Conservation (phyloP, 2,888 invertebrate species). For the Chalcosyrphus nemorum region DNA sequence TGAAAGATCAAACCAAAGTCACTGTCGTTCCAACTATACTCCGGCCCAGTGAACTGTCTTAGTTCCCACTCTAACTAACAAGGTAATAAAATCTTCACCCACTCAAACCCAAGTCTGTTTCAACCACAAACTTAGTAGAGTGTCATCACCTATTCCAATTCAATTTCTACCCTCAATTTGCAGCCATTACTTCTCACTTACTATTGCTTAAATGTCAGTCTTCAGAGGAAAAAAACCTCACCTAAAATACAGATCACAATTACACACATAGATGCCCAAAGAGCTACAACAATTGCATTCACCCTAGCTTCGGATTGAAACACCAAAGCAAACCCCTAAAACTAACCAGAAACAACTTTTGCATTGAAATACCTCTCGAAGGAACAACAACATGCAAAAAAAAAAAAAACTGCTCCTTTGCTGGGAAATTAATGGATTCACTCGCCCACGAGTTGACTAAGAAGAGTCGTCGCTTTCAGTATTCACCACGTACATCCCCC, state of each 20-base stretch:
- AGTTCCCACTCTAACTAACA: no score
- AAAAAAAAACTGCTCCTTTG: conserved; percentile 15
- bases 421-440: conserved; percentile 39
- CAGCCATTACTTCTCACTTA: background rate
- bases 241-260: background rate
- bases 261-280: background rate
- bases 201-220: background rate
- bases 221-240: background rate
- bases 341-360: conserved; percentile 41
- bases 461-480: conserved; percentile 54
- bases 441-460: conserved; percentile 54
- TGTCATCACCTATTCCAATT: background rate
- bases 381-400: background rate
- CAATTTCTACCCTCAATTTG: background rate
- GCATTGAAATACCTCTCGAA: conserved; percentile 16
- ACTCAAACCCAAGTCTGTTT: background rate
- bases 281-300: conserved; percentile 6
- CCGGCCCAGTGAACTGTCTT: no score
- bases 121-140: background rate
- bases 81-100: background rate
- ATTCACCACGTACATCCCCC: conserved; percentile 31
- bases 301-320: conserved; percentile 27
- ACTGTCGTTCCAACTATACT: no score
- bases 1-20: no score
- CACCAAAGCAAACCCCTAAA: conserved; percentile 35